Conservation (phyloP, 2,888 invertebrate species). For the Gnatocerus cornutus region DNA sequence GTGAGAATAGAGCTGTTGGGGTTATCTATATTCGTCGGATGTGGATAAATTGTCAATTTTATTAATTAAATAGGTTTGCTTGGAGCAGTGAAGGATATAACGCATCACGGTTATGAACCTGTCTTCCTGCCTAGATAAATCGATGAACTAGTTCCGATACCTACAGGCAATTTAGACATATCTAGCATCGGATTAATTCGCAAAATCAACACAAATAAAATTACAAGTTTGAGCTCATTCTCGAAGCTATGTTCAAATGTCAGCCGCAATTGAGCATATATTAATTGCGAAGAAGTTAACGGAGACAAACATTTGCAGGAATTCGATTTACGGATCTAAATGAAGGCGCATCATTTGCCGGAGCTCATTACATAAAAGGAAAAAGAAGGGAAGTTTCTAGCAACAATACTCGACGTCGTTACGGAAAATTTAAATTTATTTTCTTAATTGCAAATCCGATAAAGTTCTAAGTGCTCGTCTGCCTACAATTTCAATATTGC, state of each 20-base stretch:
- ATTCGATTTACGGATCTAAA: constrained; percentile 1
- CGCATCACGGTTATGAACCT: constrained; percentile 37
- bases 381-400: too few relatives aligned
- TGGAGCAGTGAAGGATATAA: constrained; percentile 17
- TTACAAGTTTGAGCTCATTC: constrained; percentile 10
- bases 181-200: constrained; percentile 24
- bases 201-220: constrained; percentile 36
- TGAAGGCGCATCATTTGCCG: neutral
- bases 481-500: too few relatives aligned
- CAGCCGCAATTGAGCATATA: constrained; percentile 6
- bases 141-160: constrained; percentile 40
- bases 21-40: neutral
- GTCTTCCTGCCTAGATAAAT: constrained; percentile 38
- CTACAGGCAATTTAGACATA: constrained; percentile 34
- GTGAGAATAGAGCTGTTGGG: neutral
- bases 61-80: constrained; percentile 22
- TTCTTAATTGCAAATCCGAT: too few relatives aligned
- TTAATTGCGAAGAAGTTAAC: constrained; percentile 5
- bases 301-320: constrained; percentile 3
- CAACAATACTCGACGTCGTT: too few relatives aligned
- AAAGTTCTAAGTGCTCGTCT: too few relatives aligned
- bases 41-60: constrained; percentile 20
- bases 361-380: neutral
- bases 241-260: constrained; percentile 1
- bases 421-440: too few relatives aligned